Evolutionary conservation across 2,113 vertebrate genomes (phyloP), one percentile per base, ranked within the genome.

Genomic region (Hypocryptadius cinnamomeus): DNA sequence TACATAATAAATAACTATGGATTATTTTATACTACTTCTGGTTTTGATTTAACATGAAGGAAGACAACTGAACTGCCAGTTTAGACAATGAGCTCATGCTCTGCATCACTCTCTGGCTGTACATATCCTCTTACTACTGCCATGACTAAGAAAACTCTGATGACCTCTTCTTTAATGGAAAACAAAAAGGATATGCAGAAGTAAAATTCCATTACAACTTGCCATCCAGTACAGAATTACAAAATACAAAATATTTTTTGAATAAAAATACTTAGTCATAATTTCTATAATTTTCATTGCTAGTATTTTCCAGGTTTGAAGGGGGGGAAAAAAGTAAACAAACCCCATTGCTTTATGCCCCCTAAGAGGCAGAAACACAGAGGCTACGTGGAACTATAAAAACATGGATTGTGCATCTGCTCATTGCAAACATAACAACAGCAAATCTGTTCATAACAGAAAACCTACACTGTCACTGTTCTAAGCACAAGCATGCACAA

Each of bases 361-460:
- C 10, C 13, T 4, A 69, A 42, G 33, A 81, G 47, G 47, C 28
- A 90, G 71, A 83, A 83, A 83, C 9, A 89, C 77, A 83, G 84
- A 84, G 56, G 27, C 42, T 47, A 9, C 9, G 44, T 8, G 33
- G 57, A 86, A 59, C 24, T 56, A 35, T 15, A 79, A 86, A 74
- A 79, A 89, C 2, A 1, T 4, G 42, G 40, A 79, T 39, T 85
- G 47, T 53, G 28, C 30, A 86, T 59, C 47, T 47, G 31, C 53
- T 56, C 31, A 13, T 12, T 21, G 68, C 37, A 79, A 54, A 51
- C 6, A 9, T 13, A 83, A 90, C 78, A 93, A 94, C 53, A 50
- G 71, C 54, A 89, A 87, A 89, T 92, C 78, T 95, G 61, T 89
- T 83, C 57, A 22, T 30, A 85, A 84, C 48, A 91, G 63, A 89